Evolutionary conservation across 92 coral and sea anemone species (phyloP).

Genomic region (Phymanthus crucifer): DNA sequence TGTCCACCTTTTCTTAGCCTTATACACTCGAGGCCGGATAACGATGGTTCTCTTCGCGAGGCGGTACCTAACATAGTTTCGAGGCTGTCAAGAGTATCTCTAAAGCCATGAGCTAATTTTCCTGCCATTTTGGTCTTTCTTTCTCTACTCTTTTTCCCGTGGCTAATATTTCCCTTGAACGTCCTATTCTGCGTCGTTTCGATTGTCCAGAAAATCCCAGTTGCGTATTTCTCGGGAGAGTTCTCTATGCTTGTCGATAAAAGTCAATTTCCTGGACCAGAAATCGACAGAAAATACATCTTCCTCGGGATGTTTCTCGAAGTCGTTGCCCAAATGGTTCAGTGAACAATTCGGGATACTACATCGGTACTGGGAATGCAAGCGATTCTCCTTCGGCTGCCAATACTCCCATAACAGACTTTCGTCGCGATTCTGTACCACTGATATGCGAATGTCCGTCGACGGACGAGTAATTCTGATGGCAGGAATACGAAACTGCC

Average conservation of each 20-base stretch:
- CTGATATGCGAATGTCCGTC: neutral
- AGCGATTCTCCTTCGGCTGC: constrained; percentile 23
- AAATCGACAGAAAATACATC: neutral
- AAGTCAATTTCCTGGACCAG: constrained; percentile 27
- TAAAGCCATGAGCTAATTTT: too few species aligned
- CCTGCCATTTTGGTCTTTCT: too few species aligned
- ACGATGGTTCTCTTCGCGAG: too few species aligned
- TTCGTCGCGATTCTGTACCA: constrained; percentile 11
- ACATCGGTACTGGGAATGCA: neutral
- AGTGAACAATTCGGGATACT: constrained; percentile 5
- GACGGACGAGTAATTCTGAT: constrained; percentile 15
- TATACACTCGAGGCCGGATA: too few species aligned
- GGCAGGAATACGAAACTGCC: constrained; percentile 3
- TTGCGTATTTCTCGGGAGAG: constrained; percentile 10
- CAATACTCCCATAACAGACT: constrained; percentile 20
- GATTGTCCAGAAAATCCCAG: neutral
- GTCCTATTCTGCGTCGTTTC: too few species aligned
- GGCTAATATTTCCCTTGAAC: too few species aligned
- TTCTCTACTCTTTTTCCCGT: too few species aligned
- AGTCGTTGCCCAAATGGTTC: constrained; percentile 2
- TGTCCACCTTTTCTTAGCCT: too few species aligned
- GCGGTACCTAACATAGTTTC: too few species aligned
- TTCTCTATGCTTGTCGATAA: constrained; percentile 24
- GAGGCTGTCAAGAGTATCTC: too few species aligned
- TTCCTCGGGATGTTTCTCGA: constrained; percentile 1